phyloP scores from a whole-genome alignment of 2,888 invertebrate species.

The Phorcus lineatus region DNA sequence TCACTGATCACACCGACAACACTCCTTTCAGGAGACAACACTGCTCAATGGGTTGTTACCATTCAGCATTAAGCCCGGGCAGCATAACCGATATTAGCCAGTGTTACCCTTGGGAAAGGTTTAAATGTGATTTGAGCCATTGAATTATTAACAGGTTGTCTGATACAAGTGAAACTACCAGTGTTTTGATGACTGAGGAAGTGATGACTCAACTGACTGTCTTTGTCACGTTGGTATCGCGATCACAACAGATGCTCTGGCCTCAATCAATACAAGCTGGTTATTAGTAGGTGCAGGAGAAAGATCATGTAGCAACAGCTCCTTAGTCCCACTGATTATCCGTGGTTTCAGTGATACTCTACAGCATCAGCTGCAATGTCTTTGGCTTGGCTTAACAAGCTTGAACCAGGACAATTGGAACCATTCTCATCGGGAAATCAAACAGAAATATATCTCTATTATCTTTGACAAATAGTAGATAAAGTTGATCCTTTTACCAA shows the following conservation, averaged over 20 bases:
- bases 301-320: no score
- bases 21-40: background rate
- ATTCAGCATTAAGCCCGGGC: background rate
- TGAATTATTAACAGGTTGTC: conserved; percentile 10
- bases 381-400: no score
- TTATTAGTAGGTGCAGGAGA: no score
- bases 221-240: background rate
- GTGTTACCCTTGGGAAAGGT: background rate
- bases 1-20: background rate
- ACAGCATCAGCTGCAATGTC: no score
- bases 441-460: no score
- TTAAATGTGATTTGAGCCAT: background rate
- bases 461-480: no score
- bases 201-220: background rate
- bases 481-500: no score
- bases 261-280: no score
- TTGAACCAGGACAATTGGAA: no score
- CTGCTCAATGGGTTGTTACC: background rate
- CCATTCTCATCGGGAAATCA: no score
- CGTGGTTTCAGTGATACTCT: no score
- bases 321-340: no score
- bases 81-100: background rate
- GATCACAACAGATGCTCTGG: background rate
- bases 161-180: background rate
- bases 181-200: background rate